A percentile compares a stretch with the other conserved stretches of the same genome.
These are phyloP conservation scores for Pluvianellus socialis DNA, from an alignment of 2,113 vertebrate species.

Conservation along the genomic window DNA sequence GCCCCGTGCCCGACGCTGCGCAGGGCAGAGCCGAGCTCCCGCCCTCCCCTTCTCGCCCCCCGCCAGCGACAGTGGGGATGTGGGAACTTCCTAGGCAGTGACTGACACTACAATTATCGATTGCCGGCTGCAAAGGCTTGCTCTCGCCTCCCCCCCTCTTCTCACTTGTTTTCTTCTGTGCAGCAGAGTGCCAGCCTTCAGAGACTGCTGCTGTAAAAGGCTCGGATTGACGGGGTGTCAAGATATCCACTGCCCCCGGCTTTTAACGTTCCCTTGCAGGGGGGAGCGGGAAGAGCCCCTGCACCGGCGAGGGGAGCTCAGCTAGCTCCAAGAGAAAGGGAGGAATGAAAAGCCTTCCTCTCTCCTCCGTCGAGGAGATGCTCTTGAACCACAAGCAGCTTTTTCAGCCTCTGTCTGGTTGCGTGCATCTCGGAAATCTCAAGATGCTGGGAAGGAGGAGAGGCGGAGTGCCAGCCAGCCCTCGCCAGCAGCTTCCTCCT, in stretches of 20 bases:
- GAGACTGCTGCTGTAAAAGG: slow-evolving; percentile 63
- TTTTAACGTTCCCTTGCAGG: slow-evolving; percentile 41
- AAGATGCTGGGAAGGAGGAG: slow-evolving; percentile 41
- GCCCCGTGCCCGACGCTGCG: neutral
- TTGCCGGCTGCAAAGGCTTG: slow-evolving; percentile 33
- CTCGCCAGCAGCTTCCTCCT: neutral
- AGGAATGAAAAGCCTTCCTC: slow-evolving; percentile 27
- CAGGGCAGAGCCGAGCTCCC: neutral
- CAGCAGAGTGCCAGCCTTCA: slow-evolving; percentile 62
- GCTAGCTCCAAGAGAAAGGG: neutral
- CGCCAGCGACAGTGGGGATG: neutral
- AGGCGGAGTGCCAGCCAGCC: neutral
- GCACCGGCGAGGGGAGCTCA: neutral
- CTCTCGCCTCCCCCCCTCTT: slow-evolving; percentile 35
- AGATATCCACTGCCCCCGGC: slow-evolving; percentile 54
- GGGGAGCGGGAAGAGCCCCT: neutral
- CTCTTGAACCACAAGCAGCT: slow-evolving; percentile 53
- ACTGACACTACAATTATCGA: slow-evolving; percentile 64
- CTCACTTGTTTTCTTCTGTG: slow-evolving; percentile 57
- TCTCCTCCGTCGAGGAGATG: neutral
- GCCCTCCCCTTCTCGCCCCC: neutral
- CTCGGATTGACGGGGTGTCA: slow-evolving; percentile 58
- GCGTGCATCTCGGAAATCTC: neutral
- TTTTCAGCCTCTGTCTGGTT: slow-evolving; percentile 30
- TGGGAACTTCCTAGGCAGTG: slow-evolving; percentile 45